Conservation (phyloP, 2,113 vertebrate species). For the Thamnophis sirtalis region DNA sequence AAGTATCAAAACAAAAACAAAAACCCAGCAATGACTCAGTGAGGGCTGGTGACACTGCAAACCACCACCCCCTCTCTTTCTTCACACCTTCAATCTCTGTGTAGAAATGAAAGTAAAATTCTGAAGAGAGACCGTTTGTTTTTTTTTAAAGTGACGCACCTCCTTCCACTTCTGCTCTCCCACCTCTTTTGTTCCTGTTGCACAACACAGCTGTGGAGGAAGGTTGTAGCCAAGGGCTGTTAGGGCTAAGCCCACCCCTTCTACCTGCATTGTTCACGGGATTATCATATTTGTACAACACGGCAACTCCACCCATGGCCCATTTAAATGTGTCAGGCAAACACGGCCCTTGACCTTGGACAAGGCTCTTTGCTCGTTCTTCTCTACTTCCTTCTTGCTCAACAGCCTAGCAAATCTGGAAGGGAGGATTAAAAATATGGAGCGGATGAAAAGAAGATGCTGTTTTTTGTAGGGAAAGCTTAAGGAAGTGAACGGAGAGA, state of each 20-base stretch:
- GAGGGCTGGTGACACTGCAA: neutral
- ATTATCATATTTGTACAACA: neutral
- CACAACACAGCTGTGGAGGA: neutral
- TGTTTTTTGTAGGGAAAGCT: neutral
- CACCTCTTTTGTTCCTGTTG: neutral
- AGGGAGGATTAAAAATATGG: neutral
- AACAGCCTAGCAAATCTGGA: neutral
- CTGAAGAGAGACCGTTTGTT: neutral
- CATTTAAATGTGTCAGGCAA: neutral
- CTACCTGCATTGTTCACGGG: neutral
- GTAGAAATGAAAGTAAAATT: neutral
- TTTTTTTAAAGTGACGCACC: neutral
- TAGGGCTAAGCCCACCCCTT: neutral
- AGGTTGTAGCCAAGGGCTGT: neutral
- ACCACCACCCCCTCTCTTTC: neutral
- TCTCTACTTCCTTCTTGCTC: neutral
- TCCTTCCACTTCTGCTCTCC: neutral
- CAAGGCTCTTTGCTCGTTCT: neutral
- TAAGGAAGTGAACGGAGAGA: neutral
- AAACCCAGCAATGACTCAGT: neutral
- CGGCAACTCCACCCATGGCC: neutral
- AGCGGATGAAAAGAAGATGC: neutral
- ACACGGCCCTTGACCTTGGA: neutral
- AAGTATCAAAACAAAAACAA: neutral
- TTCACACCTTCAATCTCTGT: neutral